Evolutionary conservation across 2,113 vertebrate genomes (phyloP).

Genomic region (Aegithalos caudatus): DNA sequence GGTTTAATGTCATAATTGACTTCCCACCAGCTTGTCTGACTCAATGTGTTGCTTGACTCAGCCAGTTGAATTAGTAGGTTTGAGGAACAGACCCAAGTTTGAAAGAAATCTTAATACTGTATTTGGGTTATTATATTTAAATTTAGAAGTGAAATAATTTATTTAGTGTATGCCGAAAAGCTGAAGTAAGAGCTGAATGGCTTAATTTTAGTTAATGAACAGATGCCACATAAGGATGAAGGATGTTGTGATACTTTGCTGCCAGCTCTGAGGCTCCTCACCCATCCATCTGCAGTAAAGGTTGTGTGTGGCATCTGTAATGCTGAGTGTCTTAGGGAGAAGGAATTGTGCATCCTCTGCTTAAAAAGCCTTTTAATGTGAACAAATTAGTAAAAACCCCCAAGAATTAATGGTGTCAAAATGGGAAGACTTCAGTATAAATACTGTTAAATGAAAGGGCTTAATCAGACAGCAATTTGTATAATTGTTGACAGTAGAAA

Average conservation of each 20-base stretch:
- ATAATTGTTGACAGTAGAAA: not conserved
- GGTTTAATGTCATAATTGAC: not conserved
- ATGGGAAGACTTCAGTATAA: not conserved
- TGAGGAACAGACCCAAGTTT: not conserved
- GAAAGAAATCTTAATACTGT: not conserved
- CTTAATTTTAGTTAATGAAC: not conserved
- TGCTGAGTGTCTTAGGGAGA: not conserved
- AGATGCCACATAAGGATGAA: not conserved
- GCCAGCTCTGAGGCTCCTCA: not conserved
- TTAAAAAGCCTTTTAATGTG: not conserved
- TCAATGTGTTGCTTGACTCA: not conserved
- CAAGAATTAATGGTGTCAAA: not conserved
- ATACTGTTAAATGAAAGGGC: not conserved
- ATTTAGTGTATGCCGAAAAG: not conserved
- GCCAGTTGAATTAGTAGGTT: not conserved
- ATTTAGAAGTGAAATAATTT: not conserved
- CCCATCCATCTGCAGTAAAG: not conserved
- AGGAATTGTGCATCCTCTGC: not conserved
- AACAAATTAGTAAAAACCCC: not conserved
- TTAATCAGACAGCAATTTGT: not conserved
- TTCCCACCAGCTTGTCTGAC: not conserved
- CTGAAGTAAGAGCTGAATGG: not conserved
- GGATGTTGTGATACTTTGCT: not conserved
- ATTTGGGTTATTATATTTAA: not conserved
- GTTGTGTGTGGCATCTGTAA: not conserved